Evolutionary conservation across 2,888 invertebrate genomes (phyloP).

Genomic region (Erebia ligea): DNA sequence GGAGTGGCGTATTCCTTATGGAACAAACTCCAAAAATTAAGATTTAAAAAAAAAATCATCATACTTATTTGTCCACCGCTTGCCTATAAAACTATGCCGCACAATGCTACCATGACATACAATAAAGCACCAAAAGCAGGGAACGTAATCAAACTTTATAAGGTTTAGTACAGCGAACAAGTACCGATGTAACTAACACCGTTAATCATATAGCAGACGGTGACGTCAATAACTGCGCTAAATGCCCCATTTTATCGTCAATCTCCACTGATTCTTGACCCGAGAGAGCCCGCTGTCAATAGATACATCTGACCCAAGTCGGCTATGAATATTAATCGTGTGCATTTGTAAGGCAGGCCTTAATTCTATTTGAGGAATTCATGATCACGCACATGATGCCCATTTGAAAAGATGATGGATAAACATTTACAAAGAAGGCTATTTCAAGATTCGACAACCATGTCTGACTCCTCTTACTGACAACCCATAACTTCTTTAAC

Average conservation of each 20-base stretch:
- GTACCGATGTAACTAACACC: constrained; percentile 25
- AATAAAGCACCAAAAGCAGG: not conserved
- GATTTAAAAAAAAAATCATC: no score
- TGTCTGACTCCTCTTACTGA: not conserved
- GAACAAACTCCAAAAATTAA: no score
- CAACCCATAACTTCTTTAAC: not conserved
- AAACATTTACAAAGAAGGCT: constrained; percentile 15
- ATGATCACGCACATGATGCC: constrained; percentile 55
- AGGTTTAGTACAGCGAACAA: constrained; percentile 27
- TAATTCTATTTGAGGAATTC: constrained; percentile 69
- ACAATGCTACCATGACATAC: not conserved
- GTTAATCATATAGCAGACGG: constrained; percentile 32
- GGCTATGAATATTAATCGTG: constrained; percentile 66
- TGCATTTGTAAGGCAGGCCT: constrained; percentile 58
- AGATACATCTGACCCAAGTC: constrained; percentile 57
- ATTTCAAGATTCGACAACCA: constrained; percentile 8
- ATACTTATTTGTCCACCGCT: not conserved
- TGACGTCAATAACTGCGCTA: constrained; percentile 37
- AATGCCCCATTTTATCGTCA: constrained; percentile 42
- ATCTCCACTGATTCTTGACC: constrained; percentile 47
- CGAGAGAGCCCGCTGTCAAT: constrained; percentile 38
- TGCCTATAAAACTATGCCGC: not conserved
- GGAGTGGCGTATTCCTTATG: no score
- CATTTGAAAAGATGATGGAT: constrained; percentile 24
- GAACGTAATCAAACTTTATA: constrained; percentile 4